A percentile compares a stretch with the other conserved stretches of the same genome.
These are phyloP conservation scores for Euproctis similis DNA, from an alignment of 2,888 invertebrate genomes.

Conservation along the genomic window DNA sequence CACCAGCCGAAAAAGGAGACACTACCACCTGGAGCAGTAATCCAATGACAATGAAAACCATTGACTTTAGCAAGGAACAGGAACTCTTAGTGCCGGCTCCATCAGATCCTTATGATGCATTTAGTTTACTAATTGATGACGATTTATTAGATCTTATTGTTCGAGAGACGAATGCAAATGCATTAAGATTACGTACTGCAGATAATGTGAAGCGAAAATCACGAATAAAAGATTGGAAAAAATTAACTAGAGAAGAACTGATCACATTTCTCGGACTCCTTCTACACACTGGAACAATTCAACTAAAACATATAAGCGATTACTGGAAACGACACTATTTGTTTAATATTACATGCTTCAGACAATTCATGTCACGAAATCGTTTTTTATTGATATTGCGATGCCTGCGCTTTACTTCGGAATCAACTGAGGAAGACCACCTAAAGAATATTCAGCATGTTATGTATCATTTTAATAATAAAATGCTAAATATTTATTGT, in stretches of 20 bases:
- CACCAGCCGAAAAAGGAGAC: conserved; percentile 13
- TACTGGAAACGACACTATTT: conserved; percentile 39
- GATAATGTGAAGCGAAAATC: conserved; percentile 9
- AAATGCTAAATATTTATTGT: conserved; percentile 28
- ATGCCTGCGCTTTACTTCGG: conserved; percentile 32
- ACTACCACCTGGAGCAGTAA: conserved; percentile 8
- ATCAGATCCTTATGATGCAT: conserved; percentile 18
- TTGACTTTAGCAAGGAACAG: conserved; percentile 10
- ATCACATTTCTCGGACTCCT: conserved; percentile 36
- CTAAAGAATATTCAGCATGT: conserved; percentile 29
- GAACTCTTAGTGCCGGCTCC: conserved; percentile 14
- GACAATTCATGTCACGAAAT: conserved; percentile 27
- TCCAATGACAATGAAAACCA: conserved; percentile 3
- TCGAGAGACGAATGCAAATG: conserved; percentile 13
- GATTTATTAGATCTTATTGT: conserved; percentile 16
- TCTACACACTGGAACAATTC: conserved; percentile 38
- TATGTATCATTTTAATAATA: conserved; percentile 37
- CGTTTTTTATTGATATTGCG: conserved; percentile 17
- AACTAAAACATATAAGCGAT: conserved; percentile 30
- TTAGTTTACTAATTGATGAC: conserved; percentile 18
- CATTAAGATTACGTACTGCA: conserved; percentile 5
- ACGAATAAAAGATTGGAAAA: conserved; percentile 28
- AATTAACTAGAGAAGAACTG: conserved; percentile 17
- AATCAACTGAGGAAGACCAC: conserved; percentile 21
- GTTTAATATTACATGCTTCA: conserved; percentile 25